A percentile compares a stretch with the other conserved stretches of the same genome.
Conservation (phyloP, 2,888 invertebrate genomes). For the Seira sanloemensis region DNA sequence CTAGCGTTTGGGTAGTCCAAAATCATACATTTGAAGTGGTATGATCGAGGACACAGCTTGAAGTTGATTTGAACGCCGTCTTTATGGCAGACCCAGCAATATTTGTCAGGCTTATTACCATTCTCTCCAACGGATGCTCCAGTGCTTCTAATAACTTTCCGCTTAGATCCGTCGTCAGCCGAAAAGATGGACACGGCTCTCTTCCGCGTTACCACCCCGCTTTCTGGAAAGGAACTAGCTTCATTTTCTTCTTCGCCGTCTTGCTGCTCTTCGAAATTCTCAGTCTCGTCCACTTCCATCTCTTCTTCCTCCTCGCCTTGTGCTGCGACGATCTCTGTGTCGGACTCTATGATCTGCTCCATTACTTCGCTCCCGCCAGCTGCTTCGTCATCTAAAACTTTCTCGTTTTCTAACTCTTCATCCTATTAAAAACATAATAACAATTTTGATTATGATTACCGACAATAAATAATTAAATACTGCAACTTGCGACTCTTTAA, state of each 20-base stretch:
- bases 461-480: too few species aligned
- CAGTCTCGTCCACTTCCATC: not conserved
- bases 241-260: not conserved
- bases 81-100: slow-evolving; percentile 95
- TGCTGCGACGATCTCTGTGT: not conserved
- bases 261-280: not conserved
- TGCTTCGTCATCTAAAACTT: too few species aligned
- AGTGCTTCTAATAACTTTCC: slow-evolving; percentile 67
- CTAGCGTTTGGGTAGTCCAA: slow-evolving; percentile 70
- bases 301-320: slow-evolving; percentile 22
- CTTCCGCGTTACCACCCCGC: slow-evolving; percentile 63
- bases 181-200: slow-evolving; percentile 67
- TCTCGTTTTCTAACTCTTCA: too few species aligned
- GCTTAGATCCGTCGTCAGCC: slow-evolving; percentile 68
- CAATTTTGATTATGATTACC: too few species aligned
- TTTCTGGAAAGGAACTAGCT: not conserved
- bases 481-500: too few species aligned
- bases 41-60: slow-evolving; percentile 89
- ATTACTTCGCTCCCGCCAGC: too few species aligned
- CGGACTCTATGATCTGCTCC: too few species aligned
- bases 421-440: too few species aligned
- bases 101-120: slow-evolving; percentile 80
- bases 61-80: slow-evolving; percentile 81
- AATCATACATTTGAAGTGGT: slow-evolving; percentile 86
- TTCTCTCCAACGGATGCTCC: not conserved